Conservation (phyloP, 2,888 invertebrate genomes). For the Stictocephala bisonia region DNA sequence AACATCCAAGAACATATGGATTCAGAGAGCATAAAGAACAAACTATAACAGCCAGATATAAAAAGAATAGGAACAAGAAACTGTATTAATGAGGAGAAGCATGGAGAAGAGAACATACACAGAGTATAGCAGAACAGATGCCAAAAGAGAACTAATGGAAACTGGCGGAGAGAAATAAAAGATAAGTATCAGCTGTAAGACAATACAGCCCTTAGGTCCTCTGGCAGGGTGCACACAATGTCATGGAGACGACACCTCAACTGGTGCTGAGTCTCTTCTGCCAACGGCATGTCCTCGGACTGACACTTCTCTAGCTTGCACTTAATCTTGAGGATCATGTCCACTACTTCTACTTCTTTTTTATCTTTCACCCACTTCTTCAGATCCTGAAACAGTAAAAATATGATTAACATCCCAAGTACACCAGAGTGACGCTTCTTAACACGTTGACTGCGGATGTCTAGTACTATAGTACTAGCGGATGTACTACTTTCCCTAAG, state of each 20-base stretch:
- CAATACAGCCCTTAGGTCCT: conserved; percentile 86
- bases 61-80: neutral
- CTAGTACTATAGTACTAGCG: no score
- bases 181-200: conserved; percentile 59
- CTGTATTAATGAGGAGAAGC: neutral
- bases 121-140: neutral
- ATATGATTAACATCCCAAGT: no score
- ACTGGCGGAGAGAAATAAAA: neutral
- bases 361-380: conserved; percentile 91
- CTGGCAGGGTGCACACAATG: conserved; percentile 85
- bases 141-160: no score
- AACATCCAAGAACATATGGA: no score
- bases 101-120: neutral
- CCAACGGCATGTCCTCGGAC: conserved; percentile 69
- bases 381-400: conserved; percentile 83
- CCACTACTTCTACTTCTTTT: conserved; percentile 97
- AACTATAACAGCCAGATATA: neutral
- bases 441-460: no score
- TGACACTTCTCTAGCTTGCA: conserved; percentile 84
- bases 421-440: no score
- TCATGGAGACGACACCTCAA: conserved; percentile 75
- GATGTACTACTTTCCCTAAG: no score
- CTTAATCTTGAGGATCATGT: conserved; percentile 93
- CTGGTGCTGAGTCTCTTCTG: conserved; percentile 68
- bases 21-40: no score